Percentiles rank a stretch among this genome's conserved stretches.
These are phyloP conservation scores for Troides helena DNA, from an alignment of 2,888 invertebrate genomes.

Conservation along the genomic window DNA sequence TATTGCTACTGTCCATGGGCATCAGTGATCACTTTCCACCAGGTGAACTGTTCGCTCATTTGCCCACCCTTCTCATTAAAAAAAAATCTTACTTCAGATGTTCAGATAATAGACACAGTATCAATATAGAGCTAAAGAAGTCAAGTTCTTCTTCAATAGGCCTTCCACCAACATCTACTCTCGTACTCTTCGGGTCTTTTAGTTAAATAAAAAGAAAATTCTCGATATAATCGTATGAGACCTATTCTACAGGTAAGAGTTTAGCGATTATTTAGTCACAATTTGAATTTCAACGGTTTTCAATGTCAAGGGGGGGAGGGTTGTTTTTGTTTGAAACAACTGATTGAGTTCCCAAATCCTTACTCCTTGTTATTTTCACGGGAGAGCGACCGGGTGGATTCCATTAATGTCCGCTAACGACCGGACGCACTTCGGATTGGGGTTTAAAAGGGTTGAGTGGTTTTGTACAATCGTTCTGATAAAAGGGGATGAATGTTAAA, in stretches of 20 bases:
- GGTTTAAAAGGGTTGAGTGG: conserved; percentile 80
- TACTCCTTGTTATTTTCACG: conserved; percentile 74
- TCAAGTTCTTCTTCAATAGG: too few relatives aligned
- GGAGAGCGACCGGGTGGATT: conserved; percentile 70
- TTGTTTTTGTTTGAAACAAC: conserved; percentile 49
- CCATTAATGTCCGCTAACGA: conserved; percentile 80
- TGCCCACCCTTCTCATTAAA: too few relatives aligned
- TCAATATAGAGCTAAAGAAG: too few relatives aligned
- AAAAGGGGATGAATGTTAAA: conserved; percentile 74
- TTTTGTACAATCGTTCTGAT: conserved; percentile 77
- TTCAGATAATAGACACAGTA: too few relatives aligned
- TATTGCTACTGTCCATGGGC: too few relatives aligned
- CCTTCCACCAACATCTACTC: too few relatives aligned
- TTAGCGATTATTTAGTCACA: not conserved
- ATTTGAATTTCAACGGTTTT: conserved; percentile 11
- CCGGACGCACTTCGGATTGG: conserved; percentile 77
- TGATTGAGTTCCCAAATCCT: conserved; percentile 58
- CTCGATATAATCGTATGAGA: too few relatives aligned
- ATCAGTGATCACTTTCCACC: too few relatives aligned
- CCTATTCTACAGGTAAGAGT: not conserved
- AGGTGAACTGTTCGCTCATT: too few relatives aligned
- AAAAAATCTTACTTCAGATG: too few relatives aligned
- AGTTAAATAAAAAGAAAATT: too few relatives aligned
- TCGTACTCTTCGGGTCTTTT: too few relatives aligned
- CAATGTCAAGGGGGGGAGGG: conserved; percentile 30